phyloP scores from a whole-genome alignment of 2,888 invertebrate genomes.

The Dicyrtoma fusca region DNA sequence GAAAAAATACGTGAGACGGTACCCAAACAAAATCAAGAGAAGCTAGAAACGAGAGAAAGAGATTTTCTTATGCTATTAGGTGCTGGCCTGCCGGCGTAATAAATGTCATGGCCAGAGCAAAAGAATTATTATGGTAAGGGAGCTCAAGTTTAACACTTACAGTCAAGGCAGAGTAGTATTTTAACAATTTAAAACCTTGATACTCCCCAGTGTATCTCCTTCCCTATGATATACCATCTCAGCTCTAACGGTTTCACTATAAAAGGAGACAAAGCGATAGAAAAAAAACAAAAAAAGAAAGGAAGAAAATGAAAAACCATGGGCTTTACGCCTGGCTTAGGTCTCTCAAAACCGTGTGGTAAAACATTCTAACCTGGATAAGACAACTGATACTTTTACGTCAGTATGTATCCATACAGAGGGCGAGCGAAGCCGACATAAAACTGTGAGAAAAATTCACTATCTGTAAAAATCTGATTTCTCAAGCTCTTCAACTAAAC shows the following conservation, averaged over 20 bases:
- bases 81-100: constrained; percentile 31
- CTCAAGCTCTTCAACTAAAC: too few relatives aligned
- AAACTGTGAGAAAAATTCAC: too few relatives aligned
- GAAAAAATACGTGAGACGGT: background rate
- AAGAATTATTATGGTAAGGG: constrained; percentile 31
- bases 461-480: too few relatives aligned
- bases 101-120: constrained; percentile 32
- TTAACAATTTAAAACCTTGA: constrained; percentile 37
- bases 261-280: constrained; percentile 9
- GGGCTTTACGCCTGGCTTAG: constrained; percentile 8
- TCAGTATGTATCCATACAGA: too few relatives aligned
- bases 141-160: constrained; percentile 31
- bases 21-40: background rate
- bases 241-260: background rate
- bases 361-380: too few relatives aligned
- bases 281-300: background rate
- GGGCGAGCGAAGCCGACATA: too few relatives aligned
- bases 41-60: constrained; percentile 3
- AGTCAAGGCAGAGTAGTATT: constrained; percentile 26
- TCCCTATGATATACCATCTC: constrained; percentile 22
- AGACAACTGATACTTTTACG: too few relatives aligned
- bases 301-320: background rate
- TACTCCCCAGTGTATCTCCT: constrained; percentile 5
- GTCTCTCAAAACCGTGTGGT: background rate
- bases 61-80: constrained; percentile 25